Evolutionary conservation across 2,113 vertebrate species (phyloP).

Genomic region (Heterochromis multidens): DNA sequence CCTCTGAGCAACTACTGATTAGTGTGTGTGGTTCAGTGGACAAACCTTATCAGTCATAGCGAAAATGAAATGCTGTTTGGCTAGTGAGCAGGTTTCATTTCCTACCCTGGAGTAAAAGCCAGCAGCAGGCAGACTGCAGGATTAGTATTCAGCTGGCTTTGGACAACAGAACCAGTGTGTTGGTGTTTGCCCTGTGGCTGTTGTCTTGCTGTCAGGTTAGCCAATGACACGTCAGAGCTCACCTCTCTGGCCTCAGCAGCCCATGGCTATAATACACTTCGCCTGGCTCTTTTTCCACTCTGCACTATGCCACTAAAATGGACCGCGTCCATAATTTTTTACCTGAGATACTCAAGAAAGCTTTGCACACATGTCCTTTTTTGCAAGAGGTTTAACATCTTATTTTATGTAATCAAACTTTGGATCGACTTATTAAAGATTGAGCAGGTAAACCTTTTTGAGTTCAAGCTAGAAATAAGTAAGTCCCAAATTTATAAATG

Average conservation of each 20-base stretch:
- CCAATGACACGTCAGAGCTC: conserved; percentile 40
- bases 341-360: not conserved
- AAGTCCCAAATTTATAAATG: not conserved
- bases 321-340: not conserved
- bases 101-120: conserved; percentile 11
- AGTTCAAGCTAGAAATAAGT: not conserved
- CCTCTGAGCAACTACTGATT: not conserved
- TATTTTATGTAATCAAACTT: not conserved
- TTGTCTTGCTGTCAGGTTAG: conserved; percentile 58
- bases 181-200: conserved; percentile 58
- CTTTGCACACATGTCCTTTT: not conserved
- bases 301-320: not conserved
- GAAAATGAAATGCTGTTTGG: conserved; percentile 29
- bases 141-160: conserved; percentile 54
- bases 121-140: conserved; percentile 13
- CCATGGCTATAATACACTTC: not conserved
- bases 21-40: not conserved
- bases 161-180: conserved; percentile 29
- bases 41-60: conserved; percentile 8
- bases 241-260: conserved; percentile 21
- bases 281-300: not conserved
- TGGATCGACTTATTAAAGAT: not conserved
- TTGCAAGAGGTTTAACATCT: not conserved
- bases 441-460: not conserved
- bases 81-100: conserved; percentile 35